A percentile compares a stretch with the other conserved stretches of the same genome.
phyloP scores from a whole-genome alignment of 2,888 invertebrate species.

The Chalcis sispes region DNA sequence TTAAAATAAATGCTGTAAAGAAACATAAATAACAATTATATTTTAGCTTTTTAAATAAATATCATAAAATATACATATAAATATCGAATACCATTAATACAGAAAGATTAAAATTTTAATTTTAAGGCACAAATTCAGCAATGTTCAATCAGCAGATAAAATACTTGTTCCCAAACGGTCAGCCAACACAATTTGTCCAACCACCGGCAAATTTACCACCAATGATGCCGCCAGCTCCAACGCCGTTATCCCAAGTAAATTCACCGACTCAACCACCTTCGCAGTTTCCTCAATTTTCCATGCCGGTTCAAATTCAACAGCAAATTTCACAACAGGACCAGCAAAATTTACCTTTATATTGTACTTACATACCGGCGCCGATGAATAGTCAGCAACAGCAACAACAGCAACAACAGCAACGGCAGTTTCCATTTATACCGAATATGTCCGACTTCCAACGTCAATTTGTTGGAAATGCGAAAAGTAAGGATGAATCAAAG shows the following conservation, averaged over 20 bases:
- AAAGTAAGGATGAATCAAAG: neutral
- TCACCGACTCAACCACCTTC: neutral
- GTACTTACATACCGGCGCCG: slow-evolving; percentile 32
- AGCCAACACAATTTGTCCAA: slow-evolving; percentile 4
- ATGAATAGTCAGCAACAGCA: slow-evolving; percentile 8
- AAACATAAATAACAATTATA: too few relatives aligned
- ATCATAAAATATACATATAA: too few relatives aligned
- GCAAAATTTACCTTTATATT: slow-evolving; percentile 6
- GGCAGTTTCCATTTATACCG: neutral
- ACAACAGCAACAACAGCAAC: slow-evolving; percentile 9
- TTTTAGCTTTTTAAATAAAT: too few relatives aligned
- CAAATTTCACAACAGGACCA: neutral
- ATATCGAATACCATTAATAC: too few relatives aligned
- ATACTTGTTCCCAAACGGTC: slow-evolving; percentile 16
- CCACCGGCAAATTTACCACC: neutral
- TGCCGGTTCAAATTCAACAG: neutral
- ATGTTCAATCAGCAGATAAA: slow-evolving; percentile 21
- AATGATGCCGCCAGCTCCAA: neutral
- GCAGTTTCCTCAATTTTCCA: neutral
- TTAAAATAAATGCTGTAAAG: too few relatives aligned
- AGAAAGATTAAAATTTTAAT: too few relatives aligned
- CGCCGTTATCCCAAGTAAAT: neutral
- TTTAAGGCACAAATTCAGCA: neutral
- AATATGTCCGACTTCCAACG: neutral
- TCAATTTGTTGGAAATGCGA: neutral